Conservation (phyloP, 2,113 vertebrate genomes). For the Glaucidium brasilianum region DNA sequence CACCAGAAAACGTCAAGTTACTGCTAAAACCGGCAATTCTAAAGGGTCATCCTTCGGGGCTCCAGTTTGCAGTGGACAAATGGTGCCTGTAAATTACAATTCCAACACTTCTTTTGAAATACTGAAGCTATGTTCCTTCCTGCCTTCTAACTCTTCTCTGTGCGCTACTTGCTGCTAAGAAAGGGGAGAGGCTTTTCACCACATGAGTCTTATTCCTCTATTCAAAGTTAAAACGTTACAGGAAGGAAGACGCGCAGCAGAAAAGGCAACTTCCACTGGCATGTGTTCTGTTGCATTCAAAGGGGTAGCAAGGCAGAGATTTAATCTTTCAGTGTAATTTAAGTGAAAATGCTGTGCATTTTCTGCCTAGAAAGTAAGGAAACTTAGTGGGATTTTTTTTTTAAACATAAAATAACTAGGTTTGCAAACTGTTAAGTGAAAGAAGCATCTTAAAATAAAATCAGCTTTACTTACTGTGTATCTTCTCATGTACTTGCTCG, state of each 20-base stretch:
- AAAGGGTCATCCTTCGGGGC: background rate
- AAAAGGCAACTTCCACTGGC: background rate
- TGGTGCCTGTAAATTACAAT: background rate
- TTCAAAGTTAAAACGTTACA: background rate
- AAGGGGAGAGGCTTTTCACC: background rate
- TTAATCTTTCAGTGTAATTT: background rate
- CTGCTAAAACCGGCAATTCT: background rate
- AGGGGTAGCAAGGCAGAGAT: background rate
- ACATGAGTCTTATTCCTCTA: fast-evolving
- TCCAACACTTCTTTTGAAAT: background rate
- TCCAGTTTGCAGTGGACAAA: background rate
- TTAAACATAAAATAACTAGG: background rate
- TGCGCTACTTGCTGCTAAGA: background rate
- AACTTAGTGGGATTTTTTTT: background rate
- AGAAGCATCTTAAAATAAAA: background rate
- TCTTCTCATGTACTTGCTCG: background rate
- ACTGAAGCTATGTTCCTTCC: background rate
- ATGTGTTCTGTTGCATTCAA: background rate
- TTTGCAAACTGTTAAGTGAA: background rate
- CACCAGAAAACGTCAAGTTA: background rate
- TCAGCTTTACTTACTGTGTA: background rate
- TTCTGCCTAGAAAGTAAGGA: background rate
- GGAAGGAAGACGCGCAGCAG: background rate
- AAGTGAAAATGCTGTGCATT: background rate
- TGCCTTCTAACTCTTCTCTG: background rate